Base-by-base conservation (phyloP, 1,140 invertebrate species). In the Paraescarpia echinospica region DNA sequence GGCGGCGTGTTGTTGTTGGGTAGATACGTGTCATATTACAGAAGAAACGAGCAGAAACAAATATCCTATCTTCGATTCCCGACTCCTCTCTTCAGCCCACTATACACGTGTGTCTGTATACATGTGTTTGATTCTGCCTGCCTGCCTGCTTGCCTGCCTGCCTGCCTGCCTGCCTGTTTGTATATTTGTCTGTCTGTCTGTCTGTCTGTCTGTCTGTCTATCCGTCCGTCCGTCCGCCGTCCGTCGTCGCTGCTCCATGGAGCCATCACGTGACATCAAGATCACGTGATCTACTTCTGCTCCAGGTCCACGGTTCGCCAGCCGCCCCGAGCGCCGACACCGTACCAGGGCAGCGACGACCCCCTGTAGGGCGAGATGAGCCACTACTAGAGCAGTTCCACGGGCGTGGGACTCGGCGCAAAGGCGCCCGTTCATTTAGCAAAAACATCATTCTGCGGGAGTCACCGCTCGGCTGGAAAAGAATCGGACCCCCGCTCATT, bases 171-270 rank as follows among this genome's bases (percentile, higher is more conserved):
- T 89, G 4, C 18, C n/a, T 18, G 4, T 18, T 8, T 89, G 4
- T n/a, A 1, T 59, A 33, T 90, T 12, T 48, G 27, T 88, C n/a
- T 91, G 4, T 92, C 33, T 31, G 31, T 92, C 12, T 93, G 27
- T 92, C n/a, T 92, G 31, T 93, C 35, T 89, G 27, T 90, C 8
- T 93, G 33, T 89, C 35, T 90, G 34, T 91, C 12, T 33, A n/a
- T 51, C 18, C 33, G 34, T 93, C 8, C 88, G 59, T 77, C 12
- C 1, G 59, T 31, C 59, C 22, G 0, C 41, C 41, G 5, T 34
- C 35, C 18, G 34, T 33, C 35, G 27, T 41, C 34, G 34, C 35
- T 93, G 8, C 35, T 92, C 33, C 89, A 18, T 77, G 59, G 59
- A 77, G 59, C 59, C 59, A 77, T 77, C 59, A 77, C 59, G 59